phyloP scores from a whole-genome alignment of 2,888 invertebrate species.

The Pyralis farinalis region DNA sequence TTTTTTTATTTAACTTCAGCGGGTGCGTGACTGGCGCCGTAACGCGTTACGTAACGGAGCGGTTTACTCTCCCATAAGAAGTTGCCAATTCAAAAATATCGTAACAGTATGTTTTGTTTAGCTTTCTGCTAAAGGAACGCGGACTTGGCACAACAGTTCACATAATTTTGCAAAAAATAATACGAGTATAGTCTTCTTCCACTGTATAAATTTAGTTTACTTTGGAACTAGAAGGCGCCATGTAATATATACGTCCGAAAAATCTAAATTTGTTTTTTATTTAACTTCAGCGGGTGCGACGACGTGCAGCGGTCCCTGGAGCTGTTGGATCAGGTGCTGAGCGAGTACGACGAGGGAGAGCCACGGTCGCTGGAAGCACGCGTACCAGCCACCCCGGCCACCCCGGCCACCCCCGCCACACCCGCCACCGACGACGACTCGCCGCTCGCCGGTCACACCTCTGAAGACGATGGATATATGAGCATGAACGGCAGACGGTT shows the following conservation, averaged over 20 bases:
- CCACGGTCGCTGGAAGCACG: conserved; percentile 72
- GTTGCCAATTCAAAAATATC: no score
- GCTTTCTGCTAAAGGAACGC: no score
- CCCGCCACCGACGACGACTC: conserved; percentile 86
- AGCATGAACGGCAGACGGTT: conserved; percentile 93
- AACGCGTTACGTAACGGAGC: no score
- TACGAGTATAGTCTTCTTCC: no score
- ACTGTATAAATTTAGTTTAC: no score
- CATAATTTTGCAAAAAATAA: no score
- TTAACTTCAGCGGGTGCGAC: conserved; percentile 86
- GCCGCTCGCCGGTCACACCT: conserved; percentile 90
- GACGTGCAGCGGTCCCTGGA: conserved; percentile 94
- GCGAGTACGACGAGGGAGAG: conserved; percentile 92
- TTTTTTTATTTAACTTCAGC: conserved; percentile 69
- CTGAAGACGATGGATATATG: conserved; percentile 96
- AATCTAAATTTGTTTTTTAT: background rate
- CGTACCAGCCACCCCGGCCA: conserved; percentile 59
- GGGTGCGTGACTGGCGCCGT: no score
- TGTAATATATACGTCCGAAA: no score
- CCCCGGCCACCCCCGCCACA: conserved; percentile 76
- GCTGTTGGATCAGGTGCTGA: conserved; percentile 92
- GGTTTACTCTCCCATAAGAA: no score
- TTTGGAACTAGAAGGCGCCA: no score
- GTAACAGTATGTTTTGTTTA: no score
- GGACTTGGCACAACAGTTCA: no score